Percentiles rank a stretch among this genome's conserved stretches.
Evolutionary conservation across 2,113 vertebrate genomes (phyloP).

Genomic region (Amia ocellicauda): DNA sequence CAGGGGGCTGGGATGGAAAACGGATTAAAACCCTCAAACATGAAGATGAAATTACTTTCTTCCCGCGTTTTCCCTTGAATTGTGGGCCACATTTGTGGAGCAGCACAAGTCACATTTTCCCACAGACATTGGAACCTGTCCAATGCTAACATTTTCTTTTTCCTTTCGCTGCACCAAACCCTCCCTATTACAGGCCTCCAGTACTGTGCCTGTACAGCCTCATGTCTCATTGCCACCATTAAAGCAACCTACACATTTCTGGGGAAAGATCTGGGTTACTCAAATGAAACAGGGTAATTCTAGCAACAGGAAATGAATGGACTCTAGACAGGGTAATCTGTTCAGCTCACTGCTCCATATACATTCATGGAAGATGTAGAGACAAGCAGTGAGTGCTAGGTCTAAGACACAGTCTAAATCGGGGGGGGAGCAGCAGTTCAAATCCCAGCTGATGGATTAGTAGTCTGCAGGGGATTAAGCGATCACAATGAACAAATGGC

Average conservation of each 20-base stretch:
- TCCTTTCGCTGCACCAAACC: neutral
- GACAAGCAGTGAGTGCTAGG: neutral
- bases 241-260: constrained; percentile 11
- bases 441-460: constrained; percentile 38
- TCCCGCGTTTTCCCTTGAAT: neutral
- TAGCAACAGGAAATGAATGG: constrained; percentile 33
- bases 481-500: constrained; percentile 1
- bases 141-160: neutral
- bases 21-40: constrained; percentile 2
- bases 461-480: constrained; percentile 31
- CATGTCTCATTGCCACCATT: neutral
- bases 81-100: neutral
- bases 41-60: no score
- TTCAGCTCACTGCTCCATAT: constrained; percentile 28
- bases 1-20: neutral
- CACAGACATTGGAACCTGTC: neutral
- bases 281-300: constrained; percentile 27
- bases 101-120: neutral
- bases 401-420: constrained; percentile 23
- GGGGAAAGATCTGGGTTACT: constrained; percentile 22
- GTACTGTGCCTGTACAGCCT: neutral
- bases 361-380: no score
- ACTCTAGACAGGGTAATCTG: constrained; percentile 30
- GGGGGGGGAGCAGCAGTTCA: constrained; percentile 21
- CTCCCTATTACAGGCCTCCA: neutral